Conservation (phyloP, 2,888 invertebrate species). For the Diarsia rubi region DNA sequence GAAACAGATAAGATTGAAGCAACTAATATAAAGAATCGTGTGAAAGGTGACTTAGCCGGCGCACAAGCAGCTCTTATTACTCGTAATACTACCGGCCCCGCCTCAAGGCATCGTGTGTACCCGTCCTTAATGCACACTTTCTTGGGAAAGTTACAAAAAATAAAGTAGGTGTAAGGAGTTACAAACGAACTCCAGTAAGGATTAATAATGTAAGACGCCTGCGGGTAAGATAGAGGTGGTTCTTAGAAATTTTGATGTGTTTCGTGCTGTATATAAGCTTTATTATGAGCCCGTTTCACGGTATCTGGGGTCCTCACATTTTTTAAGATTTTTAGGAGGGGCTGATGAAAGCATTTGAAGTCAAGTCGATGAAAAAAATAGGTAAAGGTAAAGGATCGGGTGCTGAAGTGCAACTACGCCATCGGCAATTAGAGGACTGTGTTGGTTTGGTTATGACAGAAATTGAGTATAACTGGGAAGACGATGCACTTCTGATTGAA, state of each 20-base stretch:
- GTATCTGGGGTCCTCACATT: conserved; percentile 10
- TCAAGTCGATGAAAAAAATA: neutral
- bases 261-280: conserved; percentile 18
- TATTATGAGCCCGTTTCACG: conserved; percentile 23
- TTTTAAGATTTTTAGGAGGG: neutral
- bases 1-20: conserved; percentile 42
- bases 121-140: conserved; percentile 66
- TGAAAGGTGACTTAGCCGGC: conserved; percentile 47
- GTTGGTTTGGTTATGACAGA: conserved; percentile 6
- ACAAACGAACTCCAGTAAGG: conserved; percentile 53
- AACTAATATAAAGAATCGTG: conserved; percentile 40
- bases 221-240: conserved; percentile 42
- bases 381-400: neutral
- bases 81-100: conserved; percentile 51
- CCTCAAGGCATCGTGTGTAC: conserved; percentile 67
- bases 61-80: conserved; percentile 56
- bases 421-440: neutral
- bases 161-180: conserved; percentile 57
- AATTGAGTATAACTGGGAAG: neutral
- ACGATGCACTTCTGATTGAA: conserved; percentile 9
- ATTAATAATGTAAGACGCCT: conserved; percentile 60
- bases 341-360: neutral
- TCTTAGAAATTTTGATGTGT: conserved; percentile 50
- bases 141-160: conserved; percentile 71
- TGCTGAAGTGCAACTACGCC: neutral